Conservation (phyloP, 2,797 vertebrate genomes). For the Amazona finschi region DNA sequence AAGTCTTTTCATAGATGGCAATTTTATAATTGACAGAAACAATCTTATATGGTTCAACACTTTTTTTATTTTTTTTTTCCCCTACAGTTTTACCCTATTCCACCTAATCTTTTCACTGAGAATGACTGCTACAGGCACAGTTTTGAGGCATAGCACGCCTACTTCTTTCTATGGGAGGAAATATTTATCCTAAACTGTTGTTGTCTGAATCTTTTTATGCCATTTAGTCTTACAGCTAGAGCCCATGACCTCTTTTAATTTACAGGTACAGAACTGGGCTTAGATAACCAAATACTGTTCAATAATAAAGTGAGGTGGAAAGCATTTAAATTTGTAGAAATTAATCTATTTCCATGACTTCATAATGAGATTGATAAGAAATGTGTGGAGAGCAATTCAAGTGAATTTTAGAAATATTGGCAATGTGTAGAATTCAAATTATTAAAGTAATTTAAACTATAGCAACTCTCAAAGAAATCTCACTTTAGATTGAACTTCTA, state of each 20-base stretch:
- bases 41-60: accelerated
- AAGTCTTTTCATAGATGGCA: background rate
- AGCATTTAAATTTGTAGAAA: slow-evolving; percentile 18
- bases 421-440: slow-evolving; percentile 33
- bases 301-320: background rate
- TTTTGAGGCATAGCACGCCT: background rate
- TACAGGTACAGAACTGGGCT: background rate
- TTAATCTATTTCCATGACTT: slow-evolving; percentile 23
- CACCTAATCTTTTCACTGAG: background rate
- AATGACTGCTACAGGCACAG: background rate
- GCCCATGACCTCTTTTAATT: background rate
- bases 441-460: background rate
- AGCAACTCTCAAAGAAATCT: background rate
- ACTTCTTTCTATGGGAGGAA: background rate
- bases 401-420: background rate
- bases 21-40: background rate
- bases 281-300: background rate
- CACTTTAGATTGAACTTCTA: background rate
- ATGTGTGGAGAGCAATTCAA: slow-evolving; percentile 19
- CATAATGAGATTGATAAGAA: slow-evolving; percentile 9
- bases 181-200: background rate
- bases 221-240: background rate
- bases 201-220: background rate
- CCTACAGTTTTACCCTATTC: background rate
- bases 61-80: background rate